Conservation (phyloP, 2,797 vertebrate genomes). For the Tinamus major region DNA sequence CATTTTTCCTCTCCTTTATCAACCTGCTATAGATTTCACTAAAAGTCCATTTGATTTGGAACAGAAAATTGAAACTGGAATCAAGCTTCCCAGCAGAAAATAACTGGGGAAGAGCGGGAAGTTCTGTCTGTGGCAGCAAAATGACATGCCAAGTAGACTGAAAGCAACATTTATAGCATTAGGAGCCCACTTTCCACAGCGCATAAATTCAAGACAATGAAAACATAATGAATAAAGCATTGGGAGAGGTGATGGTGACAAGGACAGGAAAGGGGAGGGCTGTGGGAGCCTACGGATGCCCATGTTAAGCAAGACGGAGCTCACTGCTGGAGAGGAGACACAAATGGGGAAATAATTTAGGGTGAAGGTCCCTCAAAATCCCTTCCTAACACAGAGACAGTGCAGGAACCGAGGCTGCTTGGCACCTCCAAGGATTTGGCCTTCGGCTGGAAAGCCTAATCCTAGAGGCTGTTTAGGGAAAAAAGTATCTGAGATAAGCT, state of each 20-base stretch:
- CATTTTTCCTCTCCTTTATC: not conserved
- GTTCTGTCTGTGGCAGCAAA: constrained; percentile 13
- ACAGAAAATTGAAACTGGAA: constrained; percentile 21
- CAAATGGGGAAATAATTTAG: not conserved
- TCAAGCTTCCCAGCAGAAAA: constrained; percentile 19
- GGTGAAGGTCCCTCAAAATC: not conserved
- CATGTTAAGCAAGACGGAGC: not conserved
- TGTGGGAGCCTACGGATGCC: not conserved
- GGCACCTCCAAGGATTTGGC: constrained; percentile 29
- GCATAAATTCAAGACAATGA: constrained; percentile 60
- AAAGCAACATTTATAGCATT: constrained; percentile 22
- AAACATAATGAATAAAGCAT: constrained; percentile 49
- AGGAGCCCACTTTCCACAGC: constrained; percentile 32
- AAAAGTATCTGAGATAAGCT: not conserved
- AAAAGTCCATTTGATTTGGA: not conserved
- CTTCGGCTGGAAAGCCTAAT: not conserved
- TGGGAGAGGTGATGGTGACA: constrained; percentile 58
- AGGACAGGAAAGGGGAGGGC: not conserved
- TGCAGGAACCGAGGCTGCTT: not conserved
- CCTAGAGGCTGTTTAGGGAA: not conserved
- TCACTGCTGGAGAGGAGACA: not conserved
- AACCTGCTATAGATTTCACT: not conserved
- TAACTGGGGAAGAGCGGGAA: not conserved
- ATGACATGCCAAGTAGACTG: constrained; percentile 24
- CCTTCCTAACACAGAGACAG: not conserved